A percentile compares a stretch with the other conserved stretches of the same genome.
These are phyloP conservation scores for Apodemus speciosus DNA, from an alignment of 2,113 vertebrate genomes.

Conservation along the genomic window DNA sequence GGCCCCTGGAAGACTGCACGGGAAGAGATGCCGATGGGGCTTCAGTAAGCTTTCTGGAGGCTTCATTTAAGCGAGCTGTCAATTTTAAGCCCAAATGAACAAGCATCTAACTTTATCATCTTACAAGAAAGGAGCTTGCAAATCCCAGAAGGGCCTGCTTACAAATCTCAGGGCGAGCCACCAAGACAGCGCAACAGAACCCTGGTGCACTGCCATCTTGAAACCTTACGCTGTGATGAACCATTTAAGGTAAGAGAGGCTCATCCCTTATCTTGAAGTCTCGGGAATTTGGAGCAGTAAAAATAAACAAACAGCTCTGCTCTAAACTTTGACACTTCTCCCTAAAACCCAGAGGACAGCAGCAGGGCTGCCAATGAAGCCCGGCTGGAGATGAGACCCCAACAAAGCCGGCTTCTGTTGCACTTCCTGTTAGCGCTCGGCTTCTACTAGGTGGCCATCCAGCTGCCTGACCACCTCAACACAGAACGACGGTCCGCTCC, in stretches of 20 bases:
- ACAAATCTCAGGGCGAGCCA: not conserved
- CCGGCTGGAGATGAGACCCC: not conserved
- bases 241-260: slow-evolving; percentile 11
- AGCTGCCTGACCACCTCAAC: not conserved
- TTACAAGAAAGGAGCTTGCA: slow-evolving; percentile 9
- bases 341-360: slow-evolving; percentile 30
- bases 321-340: slow-evolving; percentile 51
- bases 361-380: not conserved
- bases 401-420: not conserved
- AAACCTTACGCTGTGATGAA: not conserved
- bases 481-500: too few relatives aligned
- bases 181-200: not conserved
- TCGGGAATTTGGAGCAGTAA: slow-evolving; percentile 30
- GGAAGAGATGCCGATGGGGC: slow-evolving; percentile 56
- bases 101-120: slow-evolving; percentile 49
- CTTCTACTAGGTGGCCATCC: too few relatives aligned
- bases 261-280: slow-evolving; percentile 30
- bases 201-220: not conserved
- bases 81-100: slow-evolving; percentile 7
- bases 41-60: slow-evolving; percentile 54
- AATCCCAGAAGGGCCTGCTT: not conserved
- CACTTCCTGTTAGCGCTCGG: not conserved
- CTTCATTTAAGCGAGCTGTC: slow-evolving; percentile 52
- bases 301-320: slow-evolving; percentile 61
- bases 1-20: slow-evolving; percentile 19